Evolutionary conservation across 2,797 vertebrate genomes (phyloP).

Genomic region (Hirundo rustica): DNA sequence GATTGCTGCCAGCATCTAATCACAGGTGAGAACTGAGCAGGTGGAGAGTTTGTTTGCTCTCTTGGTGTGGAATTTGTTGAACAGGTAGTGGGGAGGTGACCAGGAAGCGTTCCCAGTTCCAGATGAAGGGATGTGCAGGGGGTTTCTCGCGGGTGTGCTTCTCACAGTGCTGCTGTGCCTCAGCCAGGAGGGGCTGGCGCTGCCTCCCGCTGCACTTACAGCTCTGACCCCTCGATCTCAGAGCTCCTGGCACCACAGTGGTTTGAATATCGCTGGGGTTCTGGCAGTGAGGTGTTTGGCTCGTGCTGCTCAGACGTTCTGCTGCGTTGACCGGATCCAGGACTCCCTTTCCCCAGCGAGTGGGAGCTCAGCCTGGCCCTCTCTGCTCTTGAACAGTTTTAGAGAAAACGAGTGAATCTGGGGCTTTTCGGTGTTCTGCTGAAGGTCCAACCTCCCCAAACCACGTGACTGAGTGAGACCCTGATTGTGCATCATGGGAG

Average conservation of each 20-base stretch:
- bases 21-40: neutral
- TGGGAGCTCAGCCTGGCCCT: neutral
- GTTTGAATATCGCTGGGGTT: neutral
- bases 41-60: neutral
- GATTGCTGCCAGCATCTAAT: neutral
- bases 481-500: rapidly evolving
- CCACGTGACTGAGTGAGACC: rapidly evolving
- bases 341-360: rapidly evolving
- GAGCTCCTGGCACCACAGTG: rapidly evolving
- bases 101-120: rapidly evolving
- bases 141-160: neutral
- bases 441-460: neutral
- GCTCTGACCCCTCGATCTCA: rapidly evolving
- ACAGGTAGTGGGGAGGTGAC: neutral
- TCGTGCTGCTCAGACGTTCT: rapidly evolving
- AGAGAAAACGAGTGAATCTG: neutral
- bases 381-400: neutral
- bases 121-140: neutral
- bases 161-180: rapidly evolving
- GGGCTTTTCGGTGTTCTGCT: neutral
- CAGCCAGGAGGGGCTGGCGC: neutral
- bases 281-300: rapidly evolving
- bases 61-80: rapidly evolving
- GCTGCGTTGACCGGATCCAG: too few species aligned
- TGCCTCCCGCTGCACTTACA: rapidly evolving